phyloP scores from a whole-genome alignment of 2,888 invertebrate genomes.

The Cinara cedri region DNA sequence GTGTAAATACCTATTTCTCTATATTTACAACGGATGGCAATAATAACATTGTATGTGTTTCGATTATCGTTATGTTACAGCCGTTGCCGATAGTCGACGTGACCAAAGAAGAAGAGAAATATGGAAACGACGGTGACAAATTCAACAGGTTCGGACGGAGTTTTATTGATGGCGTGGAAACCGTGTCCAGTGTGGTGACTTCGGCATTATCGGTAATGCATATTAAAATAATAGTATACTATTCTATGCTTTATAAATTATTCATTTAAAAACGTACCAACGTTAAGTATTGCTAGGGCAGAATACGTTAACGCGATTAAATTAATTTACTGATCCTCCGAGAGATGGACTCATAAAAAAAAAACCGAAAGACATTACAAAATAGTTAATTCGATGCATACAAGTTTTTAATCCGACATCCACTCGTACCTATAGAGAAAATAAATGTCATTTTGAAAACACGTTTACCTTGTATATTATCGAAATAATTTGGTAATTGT shows the following conservation, averaged over 20 bases:
- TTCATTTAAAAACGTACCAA: background rate
- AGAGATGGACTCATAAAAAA: background rate
- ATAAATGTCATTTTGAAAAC: no score
- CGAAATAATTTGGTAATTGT: no score
- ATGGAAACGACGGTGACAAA: constrained; percentile 77
- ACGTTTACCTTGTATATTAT: no score
- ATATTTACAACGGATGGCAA: no score
- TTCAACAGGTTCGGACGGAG: constrained; percentile 70
- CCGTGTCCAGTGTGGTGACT: constrained; percentile 72
- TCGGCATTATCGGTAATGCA: constrained; percentile 69
- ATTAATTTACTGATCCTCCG: background rate
- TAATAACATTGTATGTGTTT: no score
- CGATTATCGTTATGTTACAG: constrained; percentile 61
- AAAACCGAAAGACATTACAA: background rate
- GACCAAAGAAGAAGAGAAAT: constrained; percentile 78
- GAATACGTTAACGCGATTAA: no score
- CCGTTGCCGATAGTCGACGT: constrained; percentile 77
- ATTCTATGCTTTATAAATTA: background rate
- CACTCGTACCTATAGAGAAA: no score
- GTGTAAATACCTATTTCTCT: no score
- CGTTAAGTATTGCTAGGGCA: no score
- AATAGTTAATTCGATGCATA: no score
- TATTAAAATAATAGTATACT: no score
- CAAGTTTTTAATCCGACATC: no score
- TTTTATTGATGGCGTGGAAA: constrained; percentile 73